These are phyloP conservation scores for Callaeas wilsoni DNA, from an alignment of 2,113 vertebrate species.

Conservation along the genomic window DNA sequence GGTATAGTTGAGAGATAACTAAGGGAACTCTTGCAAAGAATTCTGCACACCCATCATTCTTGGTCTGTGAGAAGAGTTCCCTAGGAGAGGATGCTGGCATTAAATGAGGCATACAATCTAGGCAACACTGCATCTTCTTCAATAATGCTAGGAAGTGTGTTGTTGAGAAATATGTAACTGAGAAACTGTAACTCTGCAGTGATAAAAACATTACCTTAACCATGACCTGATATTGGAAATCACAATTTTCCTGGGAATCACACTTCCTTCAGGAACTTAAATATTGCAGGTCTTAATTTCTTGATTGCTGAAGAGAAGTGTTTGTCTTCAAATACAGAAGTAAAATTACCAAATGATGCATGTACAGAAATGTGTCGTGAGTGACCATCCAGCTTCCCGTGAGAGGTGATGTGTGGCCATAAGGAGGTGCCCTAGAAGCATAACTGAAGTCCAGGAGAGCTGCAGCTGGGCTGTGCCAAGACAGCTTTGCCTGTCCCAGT, in stretches of 20 bases:
- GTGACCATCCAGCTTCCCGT: background rate
- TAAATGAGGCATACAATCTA: background rate
- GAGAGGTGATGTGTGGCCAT: background rate
- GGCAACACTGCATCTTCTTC: slow-evolving; percentile 9
- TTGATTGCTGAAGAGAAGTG: background rate
- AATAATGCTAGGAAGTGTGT: background rate
- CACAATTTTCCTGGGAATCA: background rate
- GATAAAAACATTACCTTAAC: background rate
- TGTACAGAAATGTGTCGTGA: background rate
- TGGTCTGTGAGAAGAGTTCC: background rate
- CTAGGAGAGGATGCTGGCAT: background rate
- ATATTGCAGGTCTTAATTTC: background rate
- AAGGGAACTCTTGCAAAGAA: background rate
- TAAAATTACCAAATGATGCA: background rate
- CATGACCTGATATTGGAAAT: background rate
- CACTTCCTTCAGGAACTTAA: background rate
- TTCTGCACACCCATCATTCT: background rate
- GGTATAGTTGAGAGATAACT: background rate
- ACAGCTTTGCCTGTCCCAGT: background rate
- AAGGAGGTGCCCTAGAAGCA: background rate
- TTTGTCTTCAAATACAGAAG: background rate
- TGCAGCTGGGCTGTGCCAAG: background rate
- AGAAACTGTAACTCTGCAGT: background rate
- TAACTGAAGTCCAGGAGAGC: background rate
- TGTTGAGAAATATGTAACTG: slow-evolving; percentile 27